Evolutionary conservation across 1,140 invertebrate genomes (phyloP).

Genomic region (Planococcus citri): DNA sequence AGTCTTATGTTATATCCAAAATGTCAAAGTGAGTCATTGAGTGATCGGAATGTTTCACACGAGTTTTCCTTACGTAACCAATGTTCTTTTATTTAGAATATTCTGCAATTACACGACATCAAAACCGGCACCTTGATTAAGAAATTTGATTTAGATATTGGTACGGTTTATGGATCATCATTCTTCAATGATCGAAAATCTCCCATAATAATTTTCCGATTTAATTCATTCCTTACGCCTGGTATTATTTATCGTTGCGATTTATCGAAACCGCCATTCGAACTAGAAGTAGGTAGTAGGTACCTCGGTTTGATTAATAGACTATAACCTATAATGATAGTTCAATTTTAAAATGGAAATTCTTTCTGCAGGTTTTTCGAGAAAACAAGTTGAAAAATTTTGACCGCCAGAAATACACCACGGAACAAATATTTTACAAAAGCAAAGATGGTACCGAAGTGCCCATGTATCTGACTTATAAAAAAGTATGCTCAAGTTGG

Average conservation of each 20-base stretch:
- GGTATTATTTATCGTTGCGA: constrained; percentile 80
- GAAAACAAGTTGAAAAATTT: too few relatives aligned
- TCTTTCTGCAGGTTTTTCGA: too few relatives aligned
- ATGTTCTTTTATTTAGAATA: constrained; percentile 52
- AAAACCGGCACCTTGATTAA: constrained; percentile 55
- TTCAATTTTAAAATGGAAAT: too few relatives aligned
- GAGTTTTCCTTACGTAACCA: too few relatives aligned
- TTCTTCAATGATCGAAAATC: constrained; percentile 76
- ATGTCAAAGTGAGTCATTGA: constrained; percentile 93
- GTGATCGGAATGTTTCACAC: too few relatives aligned
- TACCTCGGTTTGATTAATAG: too few relatives aligned
- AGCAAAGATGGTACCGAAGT: constrained; percentile 92
- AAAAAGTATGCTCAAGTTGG: constrained; percentile 48
- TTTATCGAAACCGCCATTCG: too few relatives aligned
- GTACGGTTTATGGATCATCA: constrained; percentile 70
- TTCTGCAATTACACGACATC: constrained; percentile 68
- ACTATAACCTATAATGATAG: too few relatives aligned
- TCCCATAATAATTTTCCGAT: constrained; percentile 84
- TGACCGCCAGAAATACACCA: too few relatives aligned
- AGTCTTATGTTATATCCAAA: constrained; percentile 80
- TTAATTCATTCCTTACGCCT: constrained; percentile 86
- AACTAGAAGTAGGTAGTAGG: too few relatives aligned
- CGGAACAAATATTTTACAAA: too few relatives aligned
- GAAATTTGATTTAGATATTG: constrained; percentile 69
- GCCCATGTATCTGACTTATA: constrained; percentile 92